Conservation (phyloP, 2,888 invertebrate species). For the Fissipunctia ypsillon region DNA sequence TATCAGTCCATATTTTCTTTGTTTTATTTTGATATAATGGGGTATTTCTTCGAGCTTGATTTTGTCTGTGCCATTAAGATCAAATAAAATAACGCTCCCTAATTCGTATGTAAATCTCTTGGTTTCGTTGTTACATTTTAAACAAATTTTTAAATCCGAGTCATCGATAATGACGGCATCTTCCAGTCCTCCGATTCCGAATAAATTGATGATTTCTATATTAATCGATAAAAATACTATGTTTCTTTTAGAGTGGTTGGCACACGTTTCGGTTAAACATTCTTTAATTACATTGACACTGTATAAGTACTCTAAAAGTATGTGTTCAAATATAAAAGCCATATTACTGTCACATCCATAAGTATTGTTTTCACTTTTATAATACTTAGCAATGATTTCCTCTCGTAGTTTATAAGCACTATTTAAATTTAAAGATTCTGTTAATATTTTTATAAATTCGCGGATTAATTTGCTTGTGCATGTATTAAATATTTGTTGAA, state of each 20-base stretch:
- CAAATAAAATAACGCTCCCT: conserved; percentile 13
- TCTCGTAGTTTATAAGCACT: conserved; percentile 4
- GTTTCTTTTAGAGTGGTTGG: no score
- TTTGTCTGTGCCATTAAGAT: conserved; percentile 25
- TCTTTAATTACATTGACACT: no score
- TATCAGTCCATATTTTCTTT: conserved; percentile 28
- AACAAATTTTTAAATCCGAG: conserved; percentile 1
- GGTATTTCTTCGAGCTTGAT: conserved; percentile 15
- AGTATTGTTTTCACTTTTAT: background rate
- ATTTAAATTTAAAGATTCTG: conserved; percentile 7
- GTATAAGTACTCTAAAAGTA: no score
- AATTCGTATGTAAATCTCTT: conserved; percentile 25
- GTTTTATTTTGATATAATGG: conserved; percentile 18
- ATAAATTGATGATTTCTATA: conserved; percentile 2
- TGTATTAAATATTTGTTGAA: conserved; percentile 7
- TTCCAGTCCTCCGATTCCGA: conserved; percentile 14
- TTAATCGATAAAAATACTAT: no score
- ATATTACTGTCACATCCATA: conserved; percentile 9
- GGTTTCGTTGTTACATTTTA: conserved; percentile 9
- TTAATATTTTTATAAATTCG: background rate
- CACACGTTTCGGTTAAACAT: no score
- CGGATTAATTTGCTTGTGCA: background rate
- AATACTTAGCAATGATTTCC: conserved; percentile 1
- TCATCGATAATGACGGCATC: conserved; percentile 11
- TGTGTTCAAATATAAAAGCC: background rate